Conservation (phyloP, 2,113 vertebrate species). For the Phoenicopterus ruber region DNA sequence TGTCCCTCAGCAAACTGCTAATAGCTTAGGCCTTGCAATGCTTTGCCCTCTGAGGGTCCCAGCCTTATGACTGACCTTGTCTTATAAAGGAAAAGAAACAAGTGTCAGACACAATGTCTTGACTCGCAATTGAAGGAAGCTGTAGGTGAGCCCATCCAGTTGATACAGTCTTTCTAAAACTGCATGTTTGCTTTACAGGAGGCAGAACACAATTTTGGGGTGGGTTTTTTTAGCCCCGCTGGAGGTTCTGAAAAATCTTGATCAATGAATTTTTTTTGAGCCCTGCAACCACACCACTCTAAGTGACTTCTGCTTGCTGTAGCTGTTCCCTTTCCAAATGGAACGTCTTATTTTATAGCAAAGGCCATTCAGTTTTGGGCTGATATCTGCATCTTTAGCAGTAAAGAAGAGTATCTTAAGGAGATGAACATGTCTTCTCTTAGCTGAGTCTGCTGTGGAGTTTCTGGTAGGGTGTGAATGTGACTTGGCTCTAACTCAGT, state of each 20-base stretch:
- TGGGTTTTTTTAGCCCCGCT: neutral
- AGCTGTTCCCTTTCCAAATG: neutral
- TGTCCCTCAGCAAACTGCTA: neutral
- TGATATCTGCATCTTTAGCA: neutral
- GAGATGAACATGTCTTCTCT: neutral
- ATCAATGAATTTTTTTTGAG: neutral
- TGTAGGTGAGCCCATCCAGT: neutral
- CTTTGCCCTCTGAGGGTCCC: neutral
- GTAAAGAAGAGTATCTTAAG: neutral
- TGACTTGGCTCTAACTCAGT: neutral
- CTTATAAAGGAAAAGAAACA: neutral
- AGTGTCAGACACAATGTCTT: neutral
- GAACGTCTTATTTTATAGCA: neutral
- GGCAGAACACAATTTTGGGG: neutral
- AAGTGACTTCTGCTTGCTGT: neutral
- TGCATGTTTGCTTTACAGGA: neutral
- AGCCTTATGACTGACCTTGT: neutral
- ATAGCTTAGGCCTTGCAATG: neutral
- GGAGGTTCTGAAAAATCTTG: neutral
- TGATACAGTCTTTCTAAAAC: neutral
- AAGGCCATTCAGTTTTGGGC: neutral
- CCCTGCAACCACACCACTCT: neutral
- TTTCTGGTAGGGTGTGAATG: neutral
- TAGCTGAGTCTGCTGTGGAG: neutral
- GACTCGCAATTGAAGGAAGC: neutral